Percentiles rank a stretch among this genome's conserved stretches.
Evolutionary conservation across 2,888 invertebrate species (phyloP).

Genomic region (Rhyacophila evoluta): DNA sequence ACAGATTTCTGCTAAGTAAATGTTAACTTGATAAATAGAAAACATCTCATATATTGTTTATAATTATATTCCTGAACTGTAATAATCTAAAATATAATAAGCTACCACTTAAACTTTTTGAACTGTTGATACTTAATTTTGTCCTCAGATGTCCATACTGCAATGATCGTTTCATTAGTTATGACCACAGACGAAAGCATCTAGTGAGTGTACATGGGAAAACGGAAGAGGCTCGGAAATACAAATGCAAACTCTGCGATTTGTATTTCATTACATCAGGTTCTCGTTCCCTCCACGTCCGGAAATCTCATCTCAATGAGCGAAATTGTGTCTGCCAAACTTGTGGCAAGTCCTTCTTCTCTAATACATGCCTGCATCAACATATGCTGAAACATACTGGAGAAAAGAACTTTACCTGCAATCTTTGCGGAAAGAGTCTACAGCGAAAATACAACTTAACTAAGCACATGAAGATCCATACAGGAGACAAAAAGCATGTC

Average conservation of each 20-base stretch:
- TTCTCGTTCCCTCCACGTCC: conserved; percentile 32
- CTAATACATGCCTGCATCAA: conserved; percentile 10
- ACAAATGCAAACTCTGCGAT: conserved; percentile 39
- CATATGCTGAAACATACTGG: conserved; percentile 42
- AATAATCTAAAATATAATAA: too few relatives aligned
- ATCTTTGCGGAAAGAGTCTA: conserved; percentile 37
- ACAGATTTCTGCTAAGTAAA: too few relatives aligned
- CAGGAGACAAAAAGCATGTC: conserved; percentile 29
- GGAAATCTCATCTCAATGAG: conserved; percentile 38
- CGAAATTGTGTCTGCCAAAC: conserved; percentile 25
- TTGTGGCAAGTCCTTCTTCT: conserved; percentile 35
- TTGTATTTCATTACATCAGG: conserved; percentile 29
- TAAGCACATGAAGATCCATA: conserved; percentile 41
- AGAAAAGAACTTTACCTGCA: conserved; percentile 30
- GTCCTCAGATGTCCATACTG: conserved; percentile 38
- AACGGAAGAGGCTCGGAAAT: conserved; percentile 32
- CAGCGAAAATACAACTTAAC: conserved; percentile 36
- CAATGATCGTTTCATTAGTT: conserved; percentile 36
- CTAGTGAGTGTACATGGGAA: conserved; percentile 37
- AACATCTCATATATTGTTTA: too few relatives aligned
- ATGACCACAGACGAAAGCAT: conserved; percentile 36
- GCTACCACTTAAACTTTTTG: too few relatives aligned
- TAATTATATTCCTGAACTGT: too few relatives aligned
- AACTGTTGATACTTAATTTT: too few relatives aligned
- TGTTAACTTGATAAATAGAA: too few relatives aligned